Evolutionary conservation across 2,113 vertebrate species (phyloP).

Genomic region (Odontesthes bonariensis): DNA sequence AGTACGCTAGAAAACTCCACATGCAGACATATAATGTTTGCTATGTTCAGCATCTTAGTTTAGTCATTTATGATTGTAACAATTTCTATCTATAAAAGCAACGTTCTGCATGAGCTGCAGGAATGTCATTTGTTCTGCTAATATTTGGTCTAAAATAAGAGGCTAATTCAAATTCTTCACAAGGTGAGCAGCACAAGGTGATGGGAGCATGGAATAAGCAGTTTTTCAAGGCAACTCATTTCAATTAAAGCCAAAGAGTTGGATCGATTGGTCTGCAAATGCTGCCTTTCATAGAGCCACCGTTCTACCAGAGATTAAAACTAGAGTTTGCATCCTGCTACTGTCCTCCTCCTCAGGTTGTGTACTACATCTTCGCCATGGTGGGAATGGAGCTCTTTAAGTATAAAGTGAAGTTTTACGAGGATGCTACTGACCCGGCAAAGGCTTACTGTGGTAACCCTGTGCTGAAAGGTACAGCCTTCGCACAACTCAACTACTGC

Average conservation of each 20-base stretch:
- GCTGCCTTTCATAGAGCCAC: neutral
- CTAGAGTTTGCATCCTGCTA: no score
- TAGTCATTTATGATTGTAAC: neutral
- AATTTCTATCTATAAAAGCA: neutral
- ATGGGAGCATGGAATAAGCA: no score
- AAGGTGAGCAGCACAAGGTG: no score
- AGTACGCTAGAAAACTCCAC: no score
- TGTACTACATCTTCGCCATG: conserved; percentile 93
- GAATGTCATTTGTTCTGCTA: neutral
- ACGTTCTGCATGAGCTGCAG: neutral
- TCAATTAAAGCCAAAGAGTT: neutral
- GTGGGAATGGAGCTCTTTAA: conserved; percentile 94
- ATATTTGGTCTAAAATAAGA: neutral
- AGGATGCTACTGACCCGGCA: conserved; percentile 42
- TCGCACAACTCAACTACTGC: conserved; percentile 89
- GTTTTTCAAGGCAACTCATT: neutral
- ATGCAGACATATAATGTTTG: no score
- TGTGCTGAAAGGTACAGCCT: conserved; percentile 82
- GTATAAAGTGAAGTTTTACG: conserved; percentile 86
- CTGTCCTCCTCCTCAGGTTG: conserved; percentile 79
- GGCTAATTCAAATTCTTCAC: neutral
- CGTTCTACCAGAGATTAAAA: no score
- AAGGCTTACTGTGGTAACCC: conserved; percentile 86
- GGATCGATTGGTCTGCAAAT: no score
- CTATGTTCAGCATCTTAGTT: neutral